Evolutionary conservation across 92 coral and sea anemone genomes (phyloP), one percentile per base, ranked within the genome.

Genomic region (Parazoanthus darwini): DNA sequence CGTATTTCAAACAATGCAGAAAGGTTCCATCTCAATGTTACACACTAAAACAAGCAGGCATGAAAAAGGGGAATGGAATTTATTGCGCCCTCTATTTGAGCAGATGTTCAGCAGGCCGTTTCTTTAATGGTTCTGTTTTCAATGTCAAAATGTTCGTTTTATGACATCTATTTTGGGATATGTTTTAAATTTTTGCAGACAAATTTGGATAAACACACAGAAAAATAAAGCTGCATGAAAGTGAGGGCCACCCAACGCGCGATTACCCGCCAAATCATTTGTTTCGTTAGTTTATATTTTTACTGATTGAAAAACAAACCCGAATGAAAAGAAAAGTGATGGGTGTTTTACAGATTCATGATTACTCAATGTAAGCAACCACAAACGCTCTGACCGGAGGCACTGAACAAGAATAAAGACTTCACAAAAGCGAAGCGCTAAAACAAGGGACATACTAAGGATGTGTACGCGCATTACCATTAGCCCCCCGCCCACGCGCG

Each of bases 271-370:
- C 14, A 81, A 81, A 81, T 26, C 75, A 59, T 67, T 82, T 67
- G 75, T 65, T 16, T 39, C 39, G 35, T 68, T 26, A 72, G 87
- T 71, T 46, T 70, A 84, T 33, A 48, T 70, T 84, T 71, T 84
- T 44, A 65, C 65, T 46, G 87, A 71, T 84, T 84, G 70, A 35
- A 71, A 80, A 84, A 71, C 87, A 71, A 72, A 71, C 35, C 56
- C 25, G 79, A 35, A 71, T 84, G 78, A 84, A 84, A 83, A 83
- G 65, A 84, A 84, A 71, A 84, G 38, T 84, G 67, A 84, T 72
- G 87, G 79, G 66, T 84, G 87, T 70, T 84, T 84, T 84, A 84
- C 67, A 84, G 87, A 84, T 84, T 84, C 79, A 44, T 71, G 87
- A 84, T 84, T 46, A 71, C n/a, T 84, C 87, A 84, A 84, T 84